Percentiles rank a stretch among this genome's conserved stretches.
Evolutionary conservation across 2,888 invertebrate species (phyloP).

Genomic region (Lepidonotus clava): DNA sequence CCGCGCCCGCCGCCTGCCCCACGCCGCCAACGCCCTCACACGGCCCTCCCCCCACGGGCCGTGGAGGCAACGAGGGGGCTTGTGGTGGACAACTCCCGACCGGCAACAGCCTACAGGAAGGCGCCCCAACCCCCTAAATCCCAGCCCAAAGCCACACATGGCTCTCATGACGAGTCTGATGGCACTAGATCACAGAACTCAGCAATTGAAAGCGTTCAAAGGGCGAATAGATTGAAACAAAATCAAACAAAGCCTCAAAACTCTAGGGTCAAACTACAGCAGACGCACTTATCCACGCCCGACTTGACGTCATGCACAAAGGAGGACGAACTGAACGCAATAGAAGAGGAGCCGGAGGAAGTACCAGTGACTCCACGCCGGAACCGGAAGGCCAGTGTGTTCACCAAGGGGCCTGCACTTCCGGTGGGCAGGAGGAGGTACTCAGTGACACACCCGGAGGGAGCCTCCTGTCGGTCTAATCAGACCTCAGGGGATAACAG

Average conservation of each 20-base stretch:
- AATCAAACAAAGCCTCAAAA: no score
- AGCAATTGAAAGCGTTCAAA: no score
- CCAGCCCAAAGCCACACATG: neutral
- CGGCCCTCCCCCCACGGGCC: constrained; percentile 17
- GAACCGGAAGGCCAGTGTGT: neutral
- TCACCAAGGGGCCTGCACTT: neutral
- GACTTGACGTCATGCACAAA: no score
- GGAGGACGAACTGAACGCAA: neutral
- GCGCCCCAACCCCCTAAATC: neutral
- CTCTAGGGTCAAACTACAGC: no score
- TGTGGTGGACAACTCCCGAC: neutral
- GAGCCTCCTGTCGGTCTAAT: no score
- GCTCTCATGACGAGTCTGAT: neutral
- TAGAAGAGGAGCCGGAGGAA: neutral
- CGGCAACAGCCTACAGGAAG: neutral
- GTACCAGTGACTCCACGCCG: neutral
- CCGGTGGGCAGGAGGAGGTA: neutral
- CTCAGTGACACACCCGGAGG: no score
- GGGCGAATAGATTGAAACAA: no score
- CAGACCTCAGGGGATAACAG: no score
- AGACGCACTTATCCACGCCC: no score
- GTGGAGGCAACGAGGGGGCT: neutral
- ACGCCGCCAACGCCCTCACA: neutral
- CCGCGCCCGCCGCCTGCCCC: neutral
- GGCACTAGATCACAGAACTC: neutral